Evolutionary conservation across 2,888 invertebrate genomes (phyloP), one percentile per base, ranked within the genome.

Genomic region (Plusia festucae): DNA sequence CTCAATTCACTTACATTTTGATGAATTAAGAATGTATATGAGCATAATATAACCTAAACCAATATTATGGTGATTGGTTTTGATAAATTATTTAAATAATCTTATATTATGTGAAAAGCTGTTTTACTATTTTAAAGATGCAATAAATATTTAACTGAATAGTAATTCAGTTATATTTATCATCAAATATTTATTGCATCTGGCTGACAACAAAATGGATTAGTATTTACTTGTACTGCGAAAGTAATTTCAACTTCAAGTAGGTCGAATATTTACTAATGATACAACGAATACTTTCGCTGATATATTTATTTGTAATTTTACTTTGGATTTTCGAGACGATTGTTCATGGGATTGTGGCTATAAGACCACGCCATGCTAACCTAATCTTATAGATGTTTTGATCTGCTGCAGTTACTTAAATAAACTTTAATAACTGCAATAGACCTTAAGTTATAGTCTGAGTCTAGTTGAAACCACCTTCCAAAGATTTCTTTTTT

Each of bases 231-330:
- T n/a, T 40, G 40, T 40, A 34, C 40, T 40, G 40, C 40, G n/a
- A 40, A 40, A 40, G 40, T 40, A 40, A 40, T 40, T 40, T 15
- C 0, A 40, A 40, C 40, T 40, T 40, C 9, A 9, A 34, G 40
- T 7, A n/a, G 40, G n/a, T 40, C 40, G 40, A 40, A 40, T 40
- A 6, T 40, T 40, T 40, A n/a, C 40, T 40, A 40, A 40, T n/a
- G 40, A 40, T 40, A 40, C n/a, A n/a, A 40, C 40, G n/a, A 40
- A n/a, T 40, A n/a, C n/a, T 40, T 40, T n/a, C 40, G 15, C 40
- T 3, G 2, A 24, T 5, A 24, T 40, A 40, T 40, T 40, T 40
- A 40, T 40, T 40, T 5, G 7, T n/a, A 40, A 40, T 40, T 15
- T 4, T n/a, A 40, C n/a, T 40, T 40, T n/a, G 6, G 6, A 40